Evolutionary conservation across 1,140 invertebrate species (phyloP).

Genomic region (Pectinophora gossypiella): DNA sequence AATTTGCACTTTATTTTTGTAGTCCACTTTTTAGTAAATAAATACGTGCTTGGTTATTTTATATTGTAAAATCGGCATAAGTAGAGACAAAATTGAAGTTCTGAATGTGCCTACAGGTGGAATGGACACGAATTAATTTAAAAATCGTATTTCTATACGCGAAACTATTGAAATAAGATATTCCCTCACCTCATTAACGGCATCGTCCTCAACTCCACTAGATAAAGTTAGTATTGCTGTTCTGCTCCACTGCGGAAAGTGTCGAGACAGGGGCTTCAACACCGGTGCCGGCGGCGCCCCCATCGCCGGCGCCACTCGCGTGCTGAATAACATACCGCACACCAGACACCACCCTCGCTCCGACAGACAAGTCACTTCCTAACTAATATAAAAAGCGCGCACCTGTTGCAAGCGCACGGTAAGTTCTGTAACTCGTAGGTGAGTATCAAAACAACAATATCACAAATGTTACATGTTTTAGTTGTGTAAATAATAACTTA

Average conservation of each 20-base stretch:
- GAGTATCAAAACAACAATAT: too few relatives aligned
- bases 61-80: too few relatives aligned
- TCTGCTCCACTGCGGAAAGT: conserved; percentile 47
- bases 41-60: too few relatives aligned
- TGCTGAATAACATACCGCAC: conserved; percentile 35
- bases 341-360: neutral
- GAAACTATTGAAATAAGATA: neutral
- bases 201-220: conserved; percentile 17
- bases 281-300: conserved; percentile 24
- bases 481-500: too few relatives aligned
- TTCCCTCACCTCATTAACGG: conserved; percentile 14
- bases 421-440: too few relatives aligned
- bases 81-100: too few relatives aligned
- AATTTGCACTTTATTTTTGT: too few relatives aligned
- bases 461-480: too few relatives aligned
- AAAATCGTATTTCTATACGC: neutral
- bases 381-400: neutral
- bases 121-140: too few relatives aligned
- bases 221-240: conserved; percentile 38
- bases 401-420: neutral
- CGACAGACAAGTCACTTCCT: conserved; percentile 3
- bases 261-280: conserved; percentile 9
- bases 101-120: too few relatives aligned
- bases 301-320: conserved; percentile 27
- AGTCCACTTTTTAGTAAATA: too few relatives aligned